Base-by-base conservation (phyloP, 2,113 vertebrate species). In the Brachypodius melanocephalos region DNA sequence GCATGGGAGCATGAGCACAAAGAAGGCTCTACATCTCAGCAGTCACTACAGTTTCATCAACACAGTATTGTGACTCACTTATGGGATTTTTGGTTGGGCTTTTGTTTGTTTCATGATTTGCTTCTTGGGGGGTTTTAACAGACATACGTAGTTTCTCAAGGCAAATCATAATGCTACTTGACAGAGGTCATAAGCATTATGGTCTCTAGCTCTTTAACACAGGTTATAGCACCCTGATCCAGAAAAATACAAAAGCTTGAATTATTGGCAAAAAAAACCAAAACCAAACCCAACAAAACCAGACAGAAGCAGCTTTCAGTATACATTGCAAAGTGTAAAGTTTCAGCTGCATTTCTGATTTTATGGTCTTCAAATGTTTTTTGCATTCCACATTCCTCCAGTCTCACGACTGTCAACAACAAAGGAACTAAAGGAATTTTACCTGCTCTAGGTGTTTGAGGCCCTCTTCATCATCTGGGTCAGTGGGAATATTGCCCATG, bases 391-490 rank as follows among this genome's bases (percentile, higher is more conserved):
- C 40, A 46, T 31, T 87, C 55, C 82, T 67, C 55, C 54, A 69
- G 36, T 84, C 55, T 71, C 71, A 14, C 0, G 0, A 61, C 2
- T 65, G 68, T 54, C 55, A 57, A 75, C 67, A 82, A 52, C 29
- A 65, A 85, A 91, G 52, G 57, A 93, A 96, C 92, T 5, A 59
- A 12, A 76, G 61, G 38, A 75, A 40, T 93, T 83, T 46, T 95
- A 99, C 99, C 98, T 99, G 99, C 73, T 99, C 99, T 97, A 99
- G 98, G 95, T 99, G 99, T 97, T 99, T 99, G 75, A 99, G 98
- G 81, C 99, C 98, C 94, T 99, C 99, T 82, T 99, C 99, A 96
- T 99, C 99, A 97, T 99, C 99, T 48, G 98, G 97, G 82, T 99
- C 99, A 42, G 98, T 79, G 62, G 98, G 92, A 95, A 98, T 95